Base-by-base conservation (phyloP, 2,888 invertebrate genomes). In the Pachycephus smyrnensis region DNA sequence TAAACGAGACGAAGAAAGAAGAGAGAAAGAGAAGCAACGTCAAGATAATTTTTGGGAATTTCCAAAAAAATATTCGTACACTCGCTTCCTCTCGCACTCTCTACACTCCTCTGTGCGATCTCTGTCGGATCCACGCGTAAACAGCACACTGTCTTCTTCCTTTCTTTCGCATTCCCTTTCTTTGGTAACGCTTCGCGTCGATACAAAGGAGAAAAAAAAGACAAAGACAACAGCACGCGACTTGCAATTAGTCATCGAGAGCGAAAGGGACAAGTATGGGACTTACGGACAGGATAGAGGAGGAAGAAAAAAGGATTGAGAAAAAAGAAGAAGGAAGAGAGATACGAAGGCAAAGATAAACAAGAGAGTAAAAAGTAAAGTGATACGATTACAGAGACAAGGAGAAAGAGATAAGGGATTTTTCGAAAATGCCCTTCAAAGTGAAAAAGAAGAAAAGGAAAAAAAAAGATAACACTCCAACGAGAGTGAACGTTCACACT, bases 161-260 rank as follows among this genome's bases (percentile, higher is more conserved):
- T 55, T 55, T 55, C 40, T 23, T 55, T 23, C 40, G 40, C 23
- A 55, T 55, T 55, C 40, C 40, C 23, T 31, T 77, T 81, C 81
- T 80, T 80, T 80, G 82, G 80, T 80, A 82, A 79, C 79, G 77
- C 79, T 77, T 77, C 76, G 77, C 68, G 75, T 55, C 40, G 40
- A 55, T 55, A 23, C 23, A 55, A 55, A 55, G 23, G 40, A 23
- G 40, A 55, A 55, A 23, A 37, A 23, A 23, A 55, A 23, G 23
- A 55, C 15, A 55, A 55, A 55, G 40, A 55, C n/a, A 55, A 15
- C 40, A 55, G 23, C 15, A 23, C 40, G 23, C 40, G 40, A 55
- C 40, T 23, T 55, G 23, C 40, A 23, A 55, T 40, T 23, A 55
- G 40, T 55, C 23, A 55, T 23, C 40, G 40, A 55, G 40, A 55